phyloP scores from a whole-genome alignment of 2,797 vertebrate species.

The Kryptopterus vitreolus region DNA sequence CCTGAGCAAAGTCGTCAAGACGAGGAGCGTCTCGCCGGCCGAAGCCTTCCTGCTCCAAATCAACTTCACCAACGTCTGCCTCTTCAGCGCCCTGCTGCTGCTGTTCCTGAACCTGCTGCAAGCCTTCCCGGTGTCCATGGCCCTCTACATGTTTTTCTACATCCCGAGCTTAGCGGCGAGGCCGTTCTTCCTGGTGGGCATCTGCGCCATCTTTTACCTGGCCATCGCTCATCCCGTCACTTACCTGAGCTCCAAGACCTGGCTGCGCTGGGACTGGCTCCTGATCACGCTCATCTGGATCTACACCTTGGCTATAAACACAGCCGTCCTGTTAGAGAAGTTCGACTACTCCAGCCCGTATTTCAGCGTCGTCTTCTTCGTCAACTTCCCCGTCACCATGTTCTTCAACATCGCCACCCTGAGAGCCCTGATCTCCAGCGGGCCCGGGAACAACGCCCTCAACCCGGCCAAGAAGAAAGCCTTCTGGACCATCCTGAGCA shows the following conservation, averaged over 20 bases:
- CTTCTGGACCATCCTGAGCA: constrained; percentile 20
- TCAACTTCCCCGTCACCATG: not conserved
- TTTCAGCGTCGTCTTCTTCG: not conserved
- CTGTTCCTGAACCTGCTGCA: not conserved
- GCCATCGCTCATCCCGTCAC: constrained; percentile 46
- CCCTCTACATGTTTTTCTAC: not conserved
- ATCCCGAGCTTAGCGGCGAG: constrained; percentile 12
- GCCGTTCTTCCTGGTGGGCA: constrained; percentile 19
- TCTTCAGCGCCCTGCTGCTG: not conserved
- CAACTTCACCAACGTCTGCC: not conserved
- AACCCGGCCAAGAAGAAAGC: constrained; percentile 40
- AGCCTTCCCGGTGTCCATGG: fast-evolving
- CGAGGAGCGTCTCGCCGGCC: not conserved
- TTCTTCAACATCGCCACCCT: constrained; percentile 20
- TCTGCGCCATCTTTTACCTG: constrained; percentile 37
- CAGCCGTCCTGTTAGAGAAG: not conserved
- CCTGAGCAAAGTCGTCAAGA: not conserved
- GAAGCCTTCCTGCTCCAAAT: constrained; percentile 35
- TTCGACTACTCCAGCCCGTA: not conserved
- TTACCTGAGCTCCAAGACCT: constrained; percentile 14
- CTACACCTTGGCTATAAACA: not conserved
- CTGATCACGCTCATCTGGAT: constrained; percentile 31
- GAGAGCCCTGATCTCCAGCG: not conserved
- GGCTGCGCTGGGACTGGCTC: not conserved
- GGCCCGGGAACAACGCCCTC: not conserved